Evolutionary conservation across 2,888 invertebrate species (phyloP).

Genomic region (Xanthorhoe designata): DNA sequence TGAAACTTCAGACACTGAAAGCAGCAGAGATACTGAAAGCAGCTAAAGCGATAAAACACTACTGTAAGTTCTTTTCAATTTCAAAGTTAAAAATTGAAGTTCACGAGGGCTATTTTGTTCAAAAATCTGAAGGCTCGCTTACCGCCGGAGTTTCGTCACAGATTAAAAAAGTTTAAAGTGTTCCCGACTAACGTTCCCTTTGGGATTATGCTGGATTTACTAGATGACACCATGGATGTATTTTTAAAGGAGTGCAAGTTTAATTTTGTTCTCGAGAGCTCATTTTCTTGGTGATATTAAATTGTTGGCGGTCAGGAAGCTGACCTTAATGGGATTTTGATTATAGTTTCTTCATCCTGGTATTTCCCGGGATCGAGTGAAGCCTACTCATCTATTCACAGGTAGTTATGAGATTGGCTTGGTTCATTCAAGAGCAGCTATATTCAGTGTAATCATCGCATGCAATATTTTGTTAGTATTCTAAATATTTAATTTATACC

Average conservation of each 20-base stretch:
- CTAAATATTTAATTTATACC: no score
- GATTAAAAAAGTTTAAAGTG: constrained; percentile 67
- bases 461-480: no score
- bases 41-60: constrained; percentile 50
- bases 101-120: constrained; percentile 52
- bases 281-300: constrained; percentile 29
- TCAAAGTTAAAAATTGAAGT: constrained; percentile 58
- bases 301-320: constrained; percentile 30
- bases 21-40: constrained; percentile 48
- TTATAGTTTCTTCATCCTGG: constrained; percentile 21
- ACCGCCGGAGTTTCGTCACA: constrained; percentile 55
- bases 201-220: constrained; percentile 42
- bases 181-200: constrained; percentile 50
- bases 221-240: constrained; percentile 33
- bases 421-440: no score
- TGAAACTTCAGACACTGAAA: constrained; percentile 34
- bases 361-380: constrained; percentile 18
- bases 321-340: constrained; percentile 29
- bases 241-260: constrained; percentile 35
- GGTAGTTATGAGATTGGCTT: not conserved
- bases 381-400: not conserved
- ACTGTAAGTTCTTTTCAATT: constrained; percentile 52
- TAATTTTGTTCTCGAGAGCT: constrained; percentile 22
- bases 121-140: constrained; percentile 52
- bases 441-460: no score